Conservation (phyloP, 2,113 vertebrate species). For the Parotia lawesii region DNA sequence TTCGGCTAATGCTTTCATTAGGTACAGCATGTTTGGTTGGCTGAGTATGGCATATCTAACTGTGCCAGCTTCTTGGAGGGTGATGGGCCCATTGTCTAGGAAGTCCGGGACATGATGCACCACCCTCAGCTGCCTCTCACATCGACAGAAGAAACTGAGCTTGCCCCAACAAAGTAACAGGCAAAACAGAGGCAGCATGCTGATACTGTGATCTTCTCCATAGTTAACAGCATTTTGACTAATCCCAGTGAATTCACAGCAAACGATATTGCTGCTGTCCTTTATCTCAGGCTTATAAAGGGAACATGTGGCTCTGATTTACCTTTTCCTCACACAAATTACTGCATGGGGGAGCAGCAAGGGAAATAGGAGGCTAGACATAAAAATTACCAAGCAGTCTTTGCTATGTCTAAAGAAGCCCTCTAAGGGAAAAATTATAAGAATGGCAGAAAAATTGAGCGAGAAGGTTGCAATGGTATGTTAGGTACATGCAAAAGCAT, state of each 20-base stretch:
- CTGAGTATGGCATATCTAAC: background rate
- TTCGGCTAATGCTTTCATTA: background rate
- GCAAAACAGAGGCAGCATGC: background rate
- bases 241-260: background rate
- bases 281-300: constrained; percentile 28
- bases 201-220: background rate
- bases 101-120: background rate
- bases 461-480: constrained; percentile 3
- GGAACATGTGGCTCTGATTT: constrained; percentile 68
- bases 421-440: constrained; percentile 60
- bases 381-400: constrained; percentile 55
- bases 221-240: background rate
- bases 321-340: constrained; percentile 53
- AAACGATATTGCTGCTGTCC: background rate
- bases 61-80: background rate
- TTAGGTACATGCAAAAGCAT: constrained; percentile 23
- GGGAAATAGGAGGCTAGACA: constrained; percentile 64
- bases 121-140: background rate
- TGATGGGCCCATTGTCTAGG: background rate
- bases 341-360: constrained; percentile 48
- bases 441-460: constrained; percentile 51
- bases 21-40: background rate
- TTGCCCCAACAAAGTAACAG: background rate
- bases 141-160: background rate
- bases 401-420: constrained; percentile 64